Base-by-base conservation (phyloP, 2,888 invertebrate species). In the Oscheius sp. region DNA sequence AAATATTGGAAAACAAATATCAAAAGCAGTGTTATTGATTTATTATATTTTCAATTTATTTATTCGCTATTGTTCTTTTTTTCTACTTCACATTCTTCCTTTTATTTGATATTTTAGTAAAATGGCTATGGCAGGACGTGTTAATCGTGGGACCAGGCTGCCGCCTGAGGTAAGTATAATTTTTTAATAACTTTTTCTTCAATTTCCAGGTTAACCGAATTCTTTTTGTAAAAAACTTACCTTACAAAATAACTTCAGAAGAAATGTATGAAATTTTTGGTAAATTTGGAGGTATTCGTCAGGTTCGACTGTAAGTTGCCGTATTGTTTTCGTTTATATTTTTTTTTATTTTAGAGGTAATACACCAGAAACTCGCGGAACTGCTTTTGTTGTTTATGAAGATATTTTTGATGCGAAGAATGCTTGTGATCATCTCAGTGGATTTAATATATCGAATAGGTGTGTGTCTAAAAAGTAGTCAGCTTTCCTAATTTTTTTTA, bases 201-300 rank as follows among this genome's bases (percentile, higher is more conserved):
- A 50, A 38, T 33, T 61, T 68, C 17, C 50, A 97, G 90, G 98
- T 98, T 2, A 98, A 99, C 87, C 90, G 97, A 86, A 93, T 98
- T 69, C 89, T 98, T 2, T 98, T 96, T 86, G 92, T 99, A 9
- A 90, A 97, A 85, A 99, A 99, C 89, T 89, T 98, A 71, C 98
- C 98, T 0, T 99, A 97, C 86, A 98, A 98, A 90, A 98, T 99
- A 80, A 96, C 96, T 57, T 94, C 94, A 5, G 98, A 98, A 88
- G 98, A 99, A 91, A 98, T 98, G 97, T 98, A 99, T 87, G 98
- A 99, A 88, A 99, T 99, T 75, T 99, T 98, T 90, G 98, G 98
- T 20, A 99, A 99, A 89, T 98, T 97, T 89, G 98, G 98, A 81
- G 97, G 98, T 2, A 97, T 98, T 77, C 89, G 98, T 81, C 98